Percentiles rank a stretch among this genome's conserved stretches.
Conservation (phyloP, 2,113 vertebrate species). For the Rostratula benghalensis region DNA sequence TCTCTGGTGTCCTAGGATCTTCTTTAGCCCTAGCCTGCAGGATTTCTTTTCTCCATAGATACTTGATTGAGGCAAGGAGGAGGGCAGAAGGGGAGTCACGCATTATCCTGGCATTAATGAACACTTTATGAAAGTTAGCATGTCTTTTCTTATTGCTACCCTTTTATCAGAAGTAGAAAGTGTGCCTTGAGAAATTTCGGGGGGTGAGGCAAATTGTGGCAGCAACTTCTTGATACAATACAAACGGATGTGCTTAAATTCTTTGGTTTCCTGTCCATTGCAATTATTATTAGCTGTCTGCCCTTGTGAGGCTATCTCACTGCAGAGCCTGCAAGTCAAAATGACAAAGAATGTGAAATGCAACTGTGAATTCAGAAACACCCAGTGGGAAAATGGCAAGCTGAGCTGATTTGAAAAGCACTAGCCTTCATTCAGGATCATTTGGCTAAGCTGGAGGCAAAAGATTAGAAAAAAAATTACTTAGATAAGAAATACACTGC, state of each 20-base stretch:
- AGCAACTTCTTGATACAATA: neutral
- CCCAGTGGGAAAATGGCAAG: neutral
- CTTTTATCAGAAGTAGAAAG: neutral
- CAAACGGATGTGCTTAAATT: neutral
- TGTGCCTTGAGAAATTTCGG: neutral
- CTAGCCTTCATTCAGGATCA: neutral
- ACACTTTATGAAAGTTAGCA: neutral
- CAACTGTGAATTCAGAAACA: neutral
- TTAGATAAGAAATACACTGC: neutral
- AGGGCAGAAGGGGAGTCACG: neutral
- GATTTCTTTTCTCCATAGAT: neutral
- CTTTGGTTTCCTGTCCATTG: neutral
- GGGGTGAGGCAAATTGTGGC: neutral
- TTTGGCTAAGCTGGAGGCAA: neutral
- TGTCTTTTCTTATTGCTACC: neutral
- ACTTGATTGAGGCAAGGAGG: neutral
- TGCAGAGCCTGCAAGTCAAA: neutral
- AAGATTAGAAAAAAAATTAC: neutral
- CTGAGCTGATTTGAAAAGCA: neutral
- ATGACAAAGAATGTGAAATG: fast-evolving
- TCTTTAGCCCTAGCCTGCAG: neutral
- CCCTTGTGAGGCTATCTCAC: neutral
- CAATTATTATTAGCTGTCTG: neutral
- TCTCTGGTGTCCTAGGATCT: neutral
- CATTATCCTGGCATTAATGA: neutral